A percentile compares a stretch with the other conserved stretches of the same genome.
phyloP scores from a whole-genome alignment of 2,797 vertebrate species.

The Podarcis lilfordi region DNA sequence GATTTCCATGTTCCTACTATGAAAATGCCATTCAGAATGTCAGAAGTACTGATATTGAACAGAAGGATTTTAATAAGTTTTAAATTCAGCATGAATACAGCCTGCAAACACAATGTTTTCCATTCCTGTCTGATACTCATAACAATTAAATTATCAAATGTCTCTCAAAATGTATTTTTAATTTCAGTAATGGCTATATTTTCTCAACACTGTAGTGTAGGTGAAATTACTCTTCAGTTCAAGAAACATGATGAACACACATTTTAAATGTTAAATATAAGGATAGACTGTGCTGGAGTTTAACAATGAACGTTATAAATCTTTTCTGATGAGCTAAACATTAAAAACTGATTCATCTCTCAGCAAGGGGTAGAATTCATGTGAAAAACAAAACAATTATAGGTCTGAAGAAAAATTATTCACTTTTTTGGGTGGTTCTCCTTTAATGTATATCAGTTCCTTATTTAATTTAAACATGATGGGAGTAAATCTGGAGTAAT shows the following conservation, averaged over 20 bases:
- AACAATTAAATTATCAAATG: not conserved
- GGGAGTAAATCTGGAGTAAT: slow-evolving; percentile 18
- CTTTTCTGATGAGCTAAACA: slow-evolving; percentile 42
- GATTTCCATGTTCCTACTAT: too few relatives aligned
- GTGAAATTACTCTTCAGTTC: slow-evolving; percentile 13
- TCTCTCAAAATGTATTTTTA: slow-evolving; percentile 50
- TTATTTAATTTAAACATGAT: not conserved
- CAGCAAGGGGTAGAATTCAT: not conserved
- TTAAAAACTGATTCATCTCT: slow-evolving; percentile 23
- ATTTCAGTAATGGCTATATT: slow-evolving; percentile 49
- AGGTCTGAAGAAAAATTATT: not conserved
- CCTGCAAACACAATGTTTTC: not conserved
- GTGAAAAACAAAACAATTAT: not conserved
- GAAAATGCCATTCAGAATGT: not conserved
- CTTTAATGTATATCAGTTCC: not conserved
- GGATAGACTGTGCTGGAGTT: slow-evolving; percentile 7
- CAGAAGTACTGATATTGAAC: not conserved
- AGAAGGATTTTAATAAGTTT: not conserved
- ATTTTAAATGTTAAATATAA: slow-evolving; percentile 30
- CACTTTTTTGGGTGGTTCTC: not conserved
- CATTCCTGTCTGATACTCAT: not conserved
- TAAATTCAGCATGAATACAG: not conserved
- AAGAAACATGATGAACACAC: slow-evolving; percentile 23
- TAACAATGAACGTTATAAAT: slow-evolving; percentile 30
- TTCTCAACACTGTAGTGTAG: slow-evolving; percentile 37